Conservation (phyloP, 2,113 vertebrate genomes). For the Scatophagus argus region DNA sequence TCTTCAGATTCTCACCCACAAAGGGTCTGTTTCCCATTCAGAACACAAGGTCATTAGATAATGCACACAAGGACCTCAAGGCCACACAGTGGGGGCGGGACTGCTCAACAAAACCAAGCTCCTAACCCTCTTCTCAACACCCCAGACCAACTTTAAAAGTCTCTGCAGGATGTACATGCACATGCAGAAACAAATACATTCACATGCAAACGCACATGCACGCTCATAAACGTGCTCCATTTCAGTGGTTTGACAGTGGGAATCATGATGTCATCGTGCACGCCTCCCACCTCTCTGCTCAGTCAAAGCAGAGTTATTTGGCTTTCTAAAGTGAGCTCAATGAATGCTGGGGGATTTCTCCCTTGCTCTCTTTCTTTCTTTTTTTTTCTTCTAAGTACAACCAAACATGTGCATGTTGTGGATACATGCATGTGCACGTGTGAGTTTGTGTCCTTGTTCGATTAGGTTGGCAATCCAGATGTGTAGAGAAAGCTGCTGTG, state of each 20-base stretch:
- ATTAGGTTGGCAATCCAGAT: constrained; percentile 27
- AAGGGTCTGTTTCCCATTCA: constrained; percentile 79
- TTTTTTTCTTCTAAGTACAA: neutral
- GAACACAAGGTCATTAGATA: constrained; percentile 80
- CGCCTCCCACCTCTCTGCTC: constrained; percentile 36
- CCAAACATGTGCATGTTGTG: neutral
- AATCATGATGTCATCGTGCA: constrained; percentile 62
- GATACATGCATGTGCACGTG: neutral
- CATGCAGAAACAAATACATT: constrained; percentile 39
- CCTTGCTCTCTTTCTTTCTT: neutral
- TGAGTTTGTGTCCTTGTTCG: constrained; percentile 20
- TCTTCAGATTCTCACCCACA: constrained; percentile 62
- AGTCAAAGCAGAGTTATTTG: constrained; percentile 46
- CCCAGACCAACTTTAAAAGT: constrained; percentile 21
- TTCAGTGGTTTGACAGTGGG: constrained; percentile 50
- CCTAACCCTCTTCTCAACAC: constrained; percentile 24
- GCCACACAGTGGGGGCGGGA: constrained; percentile 66
- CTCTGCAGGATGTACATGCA: constrained; percentile 33
- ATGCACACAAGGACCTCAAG: constrained; percentile 71
- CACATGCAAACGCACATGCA: constrained; percentile 15
- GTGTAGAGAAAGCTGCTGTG: constrained; percentile 33
- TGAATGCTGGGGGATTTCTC: constrained; percentile 33
- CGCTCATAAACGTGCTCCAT: constrained; percentile 20
- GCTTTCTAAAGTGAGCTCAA: constrained; percentile 31
- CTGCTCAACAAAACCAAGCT: constrained; percentile 54